Evolutionary conservation across 2,888 invertebrate genomes (phyloP).

Genomic region (Andrena marginata): DNA sequence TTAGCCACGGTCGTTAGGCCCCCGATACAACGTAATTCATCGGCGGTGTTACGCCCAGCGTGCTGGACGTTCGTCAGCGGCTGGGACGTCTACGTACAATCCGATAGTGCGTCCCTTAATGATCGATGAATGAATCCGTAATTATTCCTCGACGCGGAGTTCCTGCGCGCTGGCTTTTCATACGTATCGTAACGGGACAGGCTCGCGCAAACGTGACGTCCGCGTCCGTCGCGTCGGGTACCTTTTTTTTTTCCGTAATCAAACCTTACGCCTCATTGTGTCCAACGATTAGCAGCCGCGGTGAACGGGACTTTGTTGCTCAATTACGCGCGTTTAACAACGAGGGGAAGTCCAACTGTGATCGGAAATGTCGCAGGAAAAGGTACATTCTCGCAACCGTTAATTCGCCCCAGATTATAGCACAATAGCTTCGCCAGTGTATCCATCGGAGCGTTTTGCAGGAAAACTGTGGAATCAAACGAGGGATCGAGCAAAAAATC

Average conservation of each 20-base stretch:
- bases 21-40: slow-evolving; percentile 60
- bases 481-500: background rate
- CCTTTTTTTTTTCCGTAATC: slow-evolving; percentile 57
- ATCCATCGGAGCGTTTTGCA: background rate
- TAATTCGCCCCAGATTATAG: slow-evolving; percentile 15
- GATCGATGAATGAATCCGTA: slow-evolving; percentile 79
- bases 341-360: slow-evolving; percentile 8
- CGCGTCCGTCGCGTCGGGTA: slow-evolving; percentile 41
- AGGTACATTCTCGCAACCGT: background rate
- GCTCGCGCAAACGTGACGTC: slow-evolving; percentile 41
- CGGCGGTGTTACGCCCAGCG: slow-evolving; percentile 60
- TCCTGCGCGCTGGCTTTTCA: slow-evolving; percentile 44
- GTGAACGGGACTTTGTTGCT: slow-evolving; percentile 16
- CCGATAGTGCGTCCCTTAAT: slow-evolving; percentile 76
- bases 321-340: slow-evolving; percentile 7
- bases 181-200: slow-evolving; percentile 40
- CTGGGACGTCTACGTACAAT: slow-evolving; percentile 55
- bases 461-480: background rate
- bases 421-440: background rate
- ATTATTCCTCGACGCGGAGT: slow-evolving; percentile 66
- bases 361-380: slow-evolving; percentile 39
- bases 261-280: slow-evolving; percentile 52
- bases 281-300: slow-evolving; percentile 50
- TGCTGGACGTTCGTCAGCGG: slow-evolving; percentile 62
- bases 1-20: slow-evolving; percentile 58